Evolutionary conservation across 2,113 vertebrate species (phyloP), one percentile per base, ranked within the genome.

Genomic region (Piaya cayana): DNA sequence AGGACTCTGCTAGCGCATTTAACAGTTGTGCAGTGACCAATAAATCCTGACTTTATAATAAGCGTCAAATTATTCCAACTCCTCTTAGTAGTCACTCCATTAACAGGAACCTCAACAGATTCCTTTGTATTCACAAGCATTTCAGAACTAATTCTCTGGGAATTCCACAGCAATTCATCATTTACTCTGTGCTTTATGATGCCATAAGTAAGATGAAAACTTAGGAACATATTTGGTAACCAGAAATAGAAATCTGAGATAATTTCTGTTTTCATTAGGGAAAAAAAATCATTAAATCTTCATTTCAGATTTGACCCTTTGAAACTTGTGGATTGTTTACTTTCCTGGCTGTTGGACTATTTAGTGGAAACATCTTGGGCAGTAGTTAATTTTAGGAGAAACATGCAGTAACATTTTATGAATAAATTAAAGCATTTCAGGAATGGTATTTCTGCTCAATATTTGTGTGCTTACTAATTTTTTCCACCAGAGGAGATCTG

Each of bases 121-220:
- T 93, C 79, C 85, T 91, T 68, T 72, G 79, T 94, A 95, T 94
- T 97, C 90, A 91, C 79, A 91, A 95, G 86, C 90, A 78, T 86
- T 94, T 95, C 72, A 64, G 64, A 93, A 90, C 72, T 95, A 95
- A 97, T 97, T 96, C 86, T 74, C 30, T 84, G 75, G 86, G 92
- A 97, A 93, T 96, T 94, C 91, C 71, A 75, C 79, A 58, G 71
- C 72, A 95, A 93, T 97, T 92, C 58, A 92, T 96, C 90, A 91
- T 74, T 90, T 95, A 43, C 20, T 67, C 64, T 70, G 22, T 92
- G 59, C 84, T 92, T 84, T 86, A 68, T 92, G 79, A 91, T 91
- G 78, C 67, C 76, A 91, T 88, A 91, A 90, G 83, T 82, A 36
- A 91, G 69, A 88, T 74, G 59, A 19, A 81, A 95, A 78, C 94